Evolutionary conservation across 2,888 invertebrate species (phyloP).

Genomic region (Synergus laeviventris): DNA sequence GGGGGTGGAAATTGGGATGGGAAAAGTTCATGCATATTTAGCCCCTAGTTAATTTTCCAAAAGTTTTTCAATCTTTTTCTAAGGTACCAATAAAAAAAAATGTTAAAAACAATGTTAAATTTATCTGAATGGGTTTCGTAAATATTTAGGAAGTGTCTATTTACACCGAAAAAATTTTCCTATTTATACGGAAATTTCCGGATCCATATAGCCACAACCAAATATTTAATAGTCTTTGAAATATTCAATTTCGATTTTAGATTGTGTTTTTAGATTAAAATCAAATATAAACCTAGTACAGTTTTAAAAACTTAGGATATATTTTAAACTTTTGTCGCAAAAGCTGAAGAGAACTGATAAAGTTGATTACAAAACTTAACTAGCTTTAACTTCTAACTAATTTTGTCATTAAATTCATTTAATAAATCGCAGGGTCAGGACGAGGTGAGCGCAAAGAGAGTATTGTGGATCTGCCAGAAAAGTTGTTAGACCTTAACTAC

Average conservation of each 20-base stretch:
- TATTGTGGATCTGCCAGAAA: conserved; percentile 78
- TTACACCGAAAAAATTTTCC: too few relatives aligned
- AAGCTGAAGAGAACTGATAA: background rate
- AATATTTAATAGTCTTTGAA: too few relatives aligned
- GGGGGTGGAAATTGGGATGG: too few relatives aligned
- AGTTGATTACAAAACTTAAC: conserved; percentile 14
- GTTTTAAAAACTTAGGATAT: conserved; percentile 16
- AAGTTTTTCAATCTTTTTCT: too few relatives aligned
- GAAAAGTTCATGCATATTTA: too few relatives aligned
- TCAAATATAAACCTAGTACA: background rate
- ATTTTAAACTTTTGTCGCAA: conserved; percentile 6
- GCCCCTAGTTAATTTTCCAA: too few relatives aligned
- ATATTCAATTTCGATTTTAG: too few relatives aligned
- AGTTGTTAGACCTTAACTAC: conserved; percentile 78
- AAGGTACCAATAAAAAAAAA: too few relatives aligned
- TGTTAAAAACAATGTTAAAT: too few relatives aligned
- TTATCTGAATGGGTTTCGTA: too few relatives aligned
- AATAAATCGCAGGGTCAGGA: conserved; percentile 61
- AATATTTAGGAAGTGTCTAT: too few relatives aligned
- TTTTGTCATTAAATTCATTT: conserved; percentile 44
- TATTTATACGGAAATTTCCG: background rate
- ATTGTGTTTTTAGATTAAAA: conserved; percentile 31
- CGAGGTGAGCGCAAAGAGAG: conserved; percentile 80
- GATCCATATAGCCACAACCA: too few relatives aligned
- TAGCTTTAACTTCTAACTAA: conserved; percentile 44